phyloP scores from a whole-genome alignment of 2,888 invertebrate species.

The Elmis aenea region DNA sequence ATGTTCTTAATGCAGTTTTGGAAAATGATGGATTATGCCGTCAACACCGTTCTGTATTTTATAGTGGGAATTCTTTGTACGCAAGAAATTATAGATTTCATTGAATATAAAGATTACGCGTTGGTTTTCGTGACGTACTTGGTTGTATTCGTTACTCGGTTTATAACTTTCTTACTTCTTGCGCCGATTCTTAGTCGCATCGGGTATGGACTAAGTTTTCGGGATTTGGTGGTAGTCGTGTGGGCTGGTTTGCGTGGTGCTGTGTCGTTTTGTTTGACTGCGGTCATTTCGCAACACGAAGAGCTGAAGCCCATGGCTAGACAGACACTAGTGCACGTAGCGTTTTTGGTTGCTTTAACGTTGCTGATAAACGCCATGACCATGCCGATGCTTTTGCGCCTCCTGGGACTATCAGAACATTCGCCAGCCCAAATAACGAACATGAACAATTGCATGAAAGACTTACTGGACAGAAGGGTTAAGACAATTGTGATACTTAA shows the following conservation, averaged over 20 bases:
- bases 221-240: slow-evolving; percentile 9
- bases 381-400: slow-evolving; percentile 5
- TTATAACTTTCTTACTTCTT: slow-evolving; percentile 6
- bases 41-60: slow-evolving; percentile 8
- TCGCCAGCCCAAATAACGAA: slow-evolving; percentile 52
- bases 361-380: slow-evolving; percentile 13
- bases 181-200: slow-evolving; percentile 13
- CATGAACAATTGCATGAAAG: slow-evolving; percentile 54
- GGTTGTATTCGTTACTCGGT: slow-evolving; percentile 2
- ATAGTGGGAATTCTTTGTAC: slow-evolving; percentile 4
- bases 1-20: slow-evolving; percentile 9
- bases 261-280: slow-evolving; percentile 9
- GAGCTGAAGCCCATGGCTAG: background rate
- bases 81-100: background rate
- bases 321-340: slow-evolving; percentile 8
- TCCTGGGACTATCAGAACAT: slow-evolving; percentile 14
- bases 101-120: slow-evolving; percentile 1
- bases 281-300: slow-evolving; percentile 5
- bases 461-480: slow-evolving; percentile 48
- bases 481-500: slow-evolving; percentile 54
- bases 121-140: slow-evolving; percentile 9
- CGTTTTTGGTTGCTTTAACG: slow-evolving; percentile 9
- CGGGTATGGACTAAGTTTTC: slow-evolving; percentile 12
- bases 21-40: slow-evolving; percentile 5
- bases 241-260: slow-evolving; percentile 12